Conservation (phyloP, 2,113 vertebrate species). For the Heptranchias perlo region DNA sequence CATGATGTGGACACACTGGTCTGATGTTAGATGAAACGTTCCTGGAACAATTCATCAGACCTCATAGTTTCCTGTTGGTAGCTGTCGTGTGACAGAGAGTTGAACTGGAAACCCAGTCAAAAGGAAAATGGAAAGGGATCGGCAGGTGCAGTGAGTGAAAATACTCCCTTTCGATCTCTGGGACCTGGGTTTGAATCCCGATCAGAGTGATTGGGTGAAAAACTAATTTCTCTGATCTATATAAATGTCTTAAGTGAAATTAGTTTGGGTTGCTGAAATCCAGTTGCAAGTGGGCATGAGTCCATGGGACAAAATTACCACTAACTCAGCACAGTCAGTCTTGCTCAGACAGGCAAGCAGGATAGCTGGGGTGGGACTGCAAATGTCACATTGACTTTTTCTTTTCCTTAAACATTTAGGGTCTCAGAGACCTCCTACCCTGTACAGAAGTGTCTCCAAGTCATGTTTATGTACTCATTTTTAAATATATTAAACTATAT, state of each 20-base stretch:
- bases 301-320: neutral
- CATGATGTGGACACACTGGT: neutral
- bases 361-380: neutral
- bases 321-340: neutral
- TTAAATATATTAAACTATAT: neutral
- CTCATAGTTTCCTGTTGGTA: neutral
- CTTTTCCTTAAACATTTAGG: neutral
- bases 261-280: neutral
- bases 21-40: neutral
- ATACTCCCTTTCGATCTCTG: neutral
- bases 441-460: neutral
- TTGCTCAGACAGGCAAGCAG: neutral
- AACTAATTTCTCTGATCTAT: neutral
- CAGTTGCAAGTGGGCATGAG: neutral
- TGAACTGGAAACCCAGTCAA: neutral
- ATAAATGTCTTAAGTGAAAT: neutral
- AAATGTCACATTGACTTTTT: neutral
- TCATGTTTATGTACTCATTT: neutral
- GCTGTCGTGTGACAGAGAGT: neutral
- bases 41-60: constrained; percentile 6
- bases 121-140: neutral
- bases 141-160: neutral
- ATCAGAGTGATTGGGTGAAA: neutral
- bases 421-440: neutral
- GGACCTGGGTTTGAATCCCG: neutral